Evolutionary conservation across 2,113 vertebrate genomes (phyloP).

Genomic region (Osmerus eperlanus): DNA sequence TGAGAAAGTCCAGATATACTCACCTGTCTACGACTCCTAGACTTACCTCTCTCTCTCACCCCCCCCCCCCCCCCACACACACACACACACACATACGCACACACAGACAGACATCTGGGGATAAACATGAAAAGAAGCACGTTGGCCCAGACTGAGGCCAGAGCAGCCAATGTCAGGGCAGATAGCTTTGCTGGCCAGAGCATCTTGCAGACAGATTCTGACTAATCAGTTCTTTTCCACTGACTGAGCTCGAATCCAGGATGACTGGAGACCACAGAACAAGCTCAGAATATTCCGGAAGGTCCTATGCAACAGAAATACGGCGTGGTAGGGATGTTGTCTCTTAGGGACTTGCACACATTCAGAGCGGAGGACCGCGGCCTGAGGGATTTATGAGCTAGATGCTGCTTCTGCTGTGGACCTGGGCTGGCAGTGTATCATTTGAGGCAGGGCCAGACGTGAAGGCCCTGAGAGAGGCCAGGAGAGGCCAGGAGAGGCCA

Average conservation of each 20-base stretch:
- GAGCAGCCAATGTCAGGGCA: neutral
- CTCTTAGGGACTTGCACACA: neutral
- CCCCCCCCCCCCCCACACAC: neutral
- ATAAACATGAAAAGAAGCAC: neutral
- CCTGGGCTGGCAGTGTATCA: neutral
- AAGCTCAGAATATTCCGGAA: neutral
- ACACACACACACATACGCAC: constrained; percentile 9
- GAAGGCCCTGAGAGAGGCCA: too few species aligned
- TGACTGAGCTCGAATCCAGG: neutral
- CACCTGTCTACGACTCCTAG: neutral
- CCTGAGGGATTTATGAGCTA: neutral
- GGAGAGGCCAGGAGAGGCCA: too few species aligned
- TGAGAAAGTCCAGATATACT: neutral
- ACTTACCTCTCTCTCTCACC: neutral
- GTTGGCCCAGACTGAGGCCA: constrained; percentile 3
- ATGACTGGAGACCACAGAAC: neutral
- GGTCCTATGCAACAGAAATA: too few species aligned
- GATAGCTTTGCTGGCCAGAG: neutral
- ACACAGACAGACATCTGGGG: constrained; percentile 9
- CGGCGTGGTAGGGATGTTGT: too few species aligned
- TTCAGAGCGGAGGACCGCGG: neutral
- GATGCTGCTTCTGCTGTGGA: neutral
- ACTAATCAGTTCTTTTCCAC: neutral
- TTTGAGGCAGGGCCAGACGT: neutral
- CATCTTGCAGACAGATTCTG: constrained; percentile 9